Evolutionary conservation across 2,888 invertebrate species (phyloP).

Genomic region (Copidosoma aretas): DNA sequence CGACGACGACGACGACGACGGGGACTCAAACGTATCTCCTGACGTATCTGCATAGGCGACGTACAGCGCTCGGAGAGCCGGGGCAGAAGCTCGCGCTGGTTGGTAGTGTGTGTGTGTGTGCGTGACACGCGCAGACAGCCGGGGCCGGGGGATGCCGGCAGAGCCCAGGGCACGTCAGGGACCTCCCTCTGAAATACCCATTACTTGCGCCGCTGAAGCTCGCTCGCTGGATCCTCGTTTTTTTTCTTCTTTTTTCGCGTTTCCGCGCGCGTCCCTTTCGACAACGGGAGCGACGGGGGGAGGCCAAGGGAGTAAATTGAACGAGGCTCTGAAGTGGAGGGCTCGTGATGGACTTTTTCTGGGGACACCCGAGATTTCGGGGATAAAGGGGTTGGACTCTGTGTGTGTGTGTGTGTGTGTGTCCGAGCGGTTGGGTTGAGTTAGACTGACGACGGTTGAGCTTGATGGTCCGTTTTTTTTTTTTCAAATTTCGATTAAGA

Average conservation of each 20-base stretch:
- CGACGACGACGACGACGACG: constrained; percentile 18
- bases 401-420: too few relatives aligned
- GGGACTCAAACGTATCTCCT: constrained; percentile 60
- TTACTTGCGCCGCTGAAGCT: constrained; percentile 10
- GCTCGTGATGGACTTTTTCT: too few relatives aligned
- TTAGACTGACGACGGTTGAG: too few relatives aligned
- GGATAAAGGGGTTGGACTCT: too few relatives aligned
- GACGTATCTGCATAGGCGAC: constrained; percentile 62
- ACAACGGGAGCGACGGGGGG: not conserved
- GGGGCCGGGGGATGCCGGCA: constrained; percentile 19
- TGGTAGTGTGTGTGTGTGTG: too few relatives aligned
- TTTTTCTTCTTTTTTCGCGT: constrained; percentile 23
- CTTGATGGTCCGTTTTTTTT: too few relatives aligned
- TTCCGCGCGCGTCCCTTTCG: constrained; percentile 11
- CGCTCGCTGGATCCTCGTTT: constrained; percentile 29
- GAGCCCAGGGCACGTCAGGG: constrained; percentile 29
- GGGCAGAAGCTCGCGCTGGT: constrained; percentile 10
- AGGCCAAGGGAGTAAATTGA: not conserved
- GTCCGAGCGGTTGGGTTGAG: too few relatives aligned
- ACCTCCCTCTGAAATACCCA: constrained; percentile 3
- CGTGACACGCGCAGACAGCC: constrained; percentile 29
- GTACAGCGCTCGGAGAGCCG: constrained; percentile 39
- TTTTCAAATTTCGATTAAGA: too few relatives aligned
- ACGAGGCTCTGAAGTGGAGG: not conserved
- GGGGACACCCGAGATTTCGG: too few relatives aligned